phyloP scores from a whole-genome alignment of 2,888 invertebrate genomes.

The Ophonus ardosiacus region DNA sequence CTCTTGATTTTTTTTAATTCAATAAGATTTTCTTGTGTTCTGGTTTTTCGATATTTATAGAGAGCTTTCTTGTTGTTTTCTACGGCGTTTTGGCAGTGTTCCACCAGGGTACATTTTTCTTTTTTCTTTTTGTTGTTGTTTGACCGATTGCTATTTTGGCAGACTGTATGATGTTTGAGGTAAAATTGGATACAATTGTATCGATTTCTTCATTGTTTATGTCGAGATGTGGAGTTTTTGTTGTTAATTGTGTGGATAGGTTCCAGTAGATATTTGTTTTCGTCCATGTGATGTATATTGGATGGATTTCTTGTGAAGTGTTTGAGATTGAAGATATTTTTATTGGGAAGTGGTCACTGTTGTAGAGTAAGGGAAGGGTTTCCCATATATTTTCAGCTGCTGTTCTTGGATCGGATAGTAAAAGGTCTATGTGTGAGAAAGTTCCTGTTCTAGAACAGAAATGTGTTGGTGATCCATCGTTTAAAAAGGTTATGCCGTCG shows the following conservation, averaged over 20 bases:
- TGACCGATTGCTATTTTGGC: slow-evolving; percentile 30
- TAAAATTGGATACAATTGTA: neutral
- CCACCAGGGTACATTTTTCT: slow-evolving; percentile 49
- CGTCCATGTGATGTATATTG: neutral
- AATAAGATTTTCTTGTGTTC: slow-evolving; percentile 4
- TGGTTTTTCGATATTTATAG: slow-evolving; percentile 7
- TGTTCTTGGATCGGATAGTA: no score
- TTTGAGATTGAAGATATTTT: no score
- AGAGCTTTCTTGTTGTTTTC: slow-evolving; percentile 41
- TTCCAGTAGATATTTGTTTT: slow-evolving; percentile 8
- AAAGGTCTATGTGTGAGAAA: slow-evolving; percentile 3
- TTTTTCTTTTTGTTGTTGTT: slow-evolving; percentile 5
- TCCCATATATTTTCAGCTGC: neutral
- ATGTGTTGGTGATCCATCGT: slow-evolving; percentile 32
- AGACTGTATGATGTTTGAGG: neutral
- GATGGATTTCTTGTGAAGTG: no score
- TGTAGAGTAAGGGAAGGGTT: neutral
- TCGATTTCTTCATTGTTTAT: slow-evolving; percentile 8
- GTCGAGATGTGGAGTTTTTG: neutral
- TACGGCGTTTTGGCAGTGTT: slow-evolving; percentile 7
- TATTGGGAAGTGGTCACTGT: neutral
- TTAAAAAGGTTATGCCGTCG: neutral
- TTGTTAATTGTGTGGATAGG: neutral
- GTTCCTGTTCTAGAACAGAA: slow-evolving; percentile 20
- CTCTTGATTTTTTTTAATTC: neutral